A percentile compares a stretch with the other conserved stretches of the same genome.
These are phyloP conservation scores for Hemithea aestivaria DNA, from an alignment of 2,888 invertebrate species.

Conservation along the genomic window DNA sequence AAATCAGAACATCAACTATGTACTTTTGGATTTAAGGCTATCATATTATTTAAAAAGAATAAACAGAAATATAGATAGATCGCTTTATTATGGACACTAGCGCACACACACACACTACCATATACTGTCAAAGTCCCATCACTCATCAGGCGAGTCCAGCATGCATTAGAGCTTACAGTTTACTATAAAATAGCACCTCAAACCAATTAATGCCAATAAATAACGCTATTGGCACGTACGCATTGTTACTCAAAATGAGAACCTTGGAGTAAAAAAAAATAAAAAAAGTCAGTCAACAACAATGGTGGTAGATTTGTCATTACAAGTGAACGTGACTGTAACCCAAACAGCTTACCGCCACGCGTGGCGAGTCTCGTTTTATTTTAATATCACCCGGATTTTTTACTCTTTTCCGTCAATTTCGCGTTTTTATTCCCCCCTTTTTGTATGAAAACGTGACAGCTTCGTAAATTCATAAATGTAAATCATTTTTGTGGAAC, in stretches of 20 bases:
- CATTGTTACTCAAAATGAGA: conserved; percentile 59
- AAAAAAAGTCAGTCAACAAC: conserved; percentile 59
- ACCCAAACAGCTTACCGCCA: conserved; percentile 52
- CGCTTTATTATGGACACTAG: too few relatives aligned
- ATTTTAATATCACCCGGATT: conserved; percentile 66
- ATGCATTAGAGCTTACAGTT: too few relatives aligned
- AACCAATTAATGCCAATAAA: conserved; percentile 62
- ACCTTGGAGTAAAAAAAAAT: conserved; percentile 63
- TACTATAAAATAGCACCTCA: conserved; percentile 41
- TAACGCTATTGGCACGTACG: conserved; percentile 66
- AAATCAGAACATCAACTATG: too few relatives aligned
- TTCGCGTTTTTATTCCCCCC: conserved; percentile 45
- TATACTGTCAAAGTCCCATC: too few relatives aligned
- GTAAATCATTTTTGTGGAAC: conserved; percentile 33
- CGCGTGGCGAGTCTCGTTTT: conserved; percentile 49
- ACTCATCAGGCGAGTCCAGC: too few relatives aligned
- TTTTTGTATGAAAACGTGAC: conserved; percentile 59
- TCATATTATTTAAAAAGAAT: too few relatives aligned
- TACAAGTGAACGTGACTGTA: conserved; percentile 67
- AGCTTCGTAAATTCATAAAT: conserved; percentile 47
- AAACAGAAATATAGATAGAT: too few relatives aligned
- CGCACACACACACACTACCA: too few relatives aligned
- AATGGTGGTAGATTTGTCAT: conserved; percentile 71
- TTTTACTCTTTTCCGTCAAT: conserved; percentile 60
- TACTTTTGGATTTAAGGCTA: too few relatives aligned